Base-by-base conservation (phyloP, 2,113 vertebrate genomes). In the Carassius carassius region DNA sequence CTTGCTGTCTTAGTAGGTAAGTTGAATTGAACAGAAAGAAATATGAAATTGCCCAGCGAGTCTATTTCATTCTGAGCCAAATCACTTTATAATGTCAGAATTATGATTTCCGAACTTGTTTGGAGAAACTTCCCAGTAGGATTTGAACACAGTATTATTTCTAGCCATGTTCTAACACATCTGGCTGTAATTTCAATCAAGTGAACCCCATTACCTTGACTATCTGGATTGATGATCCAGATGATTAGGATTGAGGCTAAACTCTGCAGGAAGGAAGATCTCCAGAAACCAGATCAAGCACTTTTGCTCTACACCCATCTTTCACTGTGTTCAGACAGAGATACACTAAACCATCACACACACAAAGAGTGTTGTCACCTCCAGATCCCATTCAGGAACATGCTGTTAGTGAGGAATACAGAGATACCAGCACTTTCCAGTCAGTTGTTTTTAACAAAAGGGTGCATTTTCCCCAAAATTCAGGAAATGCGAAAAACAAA, bases 381-480 rank as follows among this genome's bases (percentile, higher is more conserved):
- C 75, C 44, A 85, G 47, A 83, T 82, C 60, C 81, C 62, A 84
- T 70, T 86, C 58, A 73, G 12, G 14, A 85, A 16, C 81, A 81
- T 86, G 87, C 84, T 60, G 37, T 88, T 88, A 87, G 63, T 82
- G 84, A 54, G 35, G 29, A 73, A 51, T 72, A 77, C 32, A 67
- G 62, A 37, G 19, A 77, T 19, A 84, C 0, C 51, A 75, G 44
- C 74, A 75, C 47, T 84, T 44, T 54, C 49, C 41, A 23, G 60
- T 81, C 79, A 81, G 79, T 35, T 4, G 65, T 81, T 69, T 81
- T 32, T 65, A 58, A 58, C 75, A 58, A 21, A 69, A 80, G 60
- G 21, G 37, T 41, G 14, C 29, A 79, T 35, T 4, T 19, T 56
- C 11, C 14, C 17, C 8, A 84, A 72, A 25, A 10, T 37, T 67